A percentile compares a stretch with the other conserved stretches of the same genome.
Conservation (phyloP, 2,888 invertebrate species). For the Sericinus montela region DNA sequence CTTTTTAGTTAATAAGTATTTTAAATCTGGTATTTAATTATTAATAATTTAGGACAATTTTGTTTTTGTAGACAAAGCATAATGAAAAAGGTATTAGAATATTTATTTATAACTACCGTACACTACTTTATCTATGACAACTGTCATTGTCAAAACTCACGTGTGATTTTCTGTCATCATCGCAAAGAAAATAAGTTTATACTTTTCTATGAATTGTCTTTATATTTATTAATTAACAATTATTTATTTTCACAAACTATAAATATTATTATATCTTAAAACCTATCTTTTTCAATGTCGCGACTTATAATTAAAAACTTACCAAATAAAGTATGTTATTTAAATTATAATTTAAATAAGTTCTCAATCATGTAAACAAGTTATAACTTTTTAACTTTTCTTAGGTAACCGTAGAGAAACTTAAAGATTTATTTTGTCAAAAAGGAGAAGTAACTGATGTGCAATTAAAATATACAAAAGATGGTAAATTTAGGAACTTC, state of each 20-base stretch:
- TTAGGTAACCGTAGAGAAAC: slow-evolving; percentile 87
- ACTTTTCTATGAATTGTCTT: no score
- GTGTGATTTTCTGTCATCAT: slow-evolving; percentile 4
- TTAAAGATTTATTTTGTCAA: slow-evolving; percentile 86
- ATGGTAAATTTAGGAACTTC: slow-evolving; percentile 95
- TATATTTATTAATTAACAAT: no score
- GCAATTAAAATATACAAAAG: slow-evolving; percentile 93
- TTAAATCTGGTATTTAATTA: no score
- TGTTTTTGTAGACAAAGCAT: no score
- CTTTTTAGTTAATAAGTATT: no score
- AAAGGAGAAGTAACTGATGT: slow-evolving; percentile 95
- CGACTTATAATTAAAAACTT: slow-evolving; percentile 94
- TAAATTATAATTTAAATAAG: neutral
- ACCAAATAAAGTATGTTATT: slow-evolving; percentile 86
- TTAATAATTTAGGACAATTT: no score
- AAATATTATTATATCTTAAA: no score
- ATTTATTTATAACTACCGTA: no score
- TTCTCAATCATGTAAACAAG: neutral
- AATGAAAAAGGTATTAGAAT: no score
- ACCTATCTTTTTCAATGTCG: slow-evolving; percentile 79
- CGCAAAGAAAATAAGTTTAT: neutral
- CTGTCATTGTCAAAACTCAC: slow-evolving; percentile 18
- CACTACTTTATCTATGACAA: no score
- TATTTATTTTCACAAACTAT: no score
- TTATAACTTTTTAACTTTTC: slow-evolving; percentile 19